Evolutionary conservation across 2,888 invertebrate genomes (phyloP).

Genomic region (Seira musarum): DNA sequence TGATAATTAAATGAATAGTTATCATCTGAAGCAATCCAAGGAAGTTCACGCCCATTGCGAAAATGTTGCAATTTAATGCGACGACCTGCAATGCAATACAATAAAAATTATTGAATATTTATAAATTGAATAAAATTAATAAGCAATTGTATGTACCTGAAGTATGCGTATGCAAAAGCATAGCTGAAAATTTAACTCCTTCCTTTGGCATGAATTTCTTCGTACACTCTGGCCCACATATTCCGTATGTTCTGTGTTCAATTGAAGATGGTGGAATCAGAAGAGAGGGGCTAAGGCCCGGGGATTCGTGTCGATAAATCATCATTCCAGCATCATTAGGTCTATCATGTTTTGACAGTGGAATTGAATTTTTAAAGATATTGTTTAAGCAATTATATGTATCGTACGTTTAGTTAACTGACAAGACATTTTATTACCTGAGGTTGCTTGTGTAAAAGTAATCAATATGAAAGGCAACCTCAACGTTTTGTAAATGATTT

Average conservation of each 20-base stretch:
- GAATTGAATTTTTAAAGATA: too few species aligned
- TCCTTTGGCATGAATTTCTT: conserved; percentile 31
- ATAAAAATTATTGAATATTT: neutral
- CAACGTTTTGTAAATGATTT: neutral
- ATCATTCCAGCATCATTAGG: conserved; percentile 37
- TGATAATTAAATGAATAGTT: conserved; percentile 32
- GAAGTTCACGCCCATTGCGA: conserved; percentile 28
- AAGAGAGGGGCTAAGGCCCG: conserved; percentile 25
- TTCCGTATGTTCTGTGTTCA: conserved; percentile 32
- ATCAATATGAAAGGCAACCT: neutral
- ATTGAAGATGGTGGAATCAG: conserved; percentile 44
- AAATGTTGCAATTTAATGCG: conserved; percentile 32
- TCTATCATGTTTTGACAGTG: neutral
- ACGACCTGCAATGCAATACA: conserved; percentile 1
- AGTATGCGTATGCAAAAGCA: conserved; percentile 44
- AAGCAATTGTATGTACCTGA: conserved; percentile 29
- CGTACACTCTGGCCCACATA: conserved; percentile 46
- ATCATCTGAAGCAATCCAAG: conserved; percentile 37
- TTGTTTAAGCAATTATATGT: neutral
- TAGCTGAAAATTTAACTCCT: conserved; percentile 39
- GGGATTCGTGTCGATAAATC: conserved; percentile 20
- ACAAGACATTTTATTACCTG: neutral
- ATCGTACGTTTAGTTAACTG: neutral
- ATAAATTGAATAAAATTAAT: neutral
- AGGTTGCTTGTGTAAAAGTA: neutral